phyloP scores from a whole-genome alignment of 2,888 invertebrate genomes.

The Stramonita haemastoma region DNA sequence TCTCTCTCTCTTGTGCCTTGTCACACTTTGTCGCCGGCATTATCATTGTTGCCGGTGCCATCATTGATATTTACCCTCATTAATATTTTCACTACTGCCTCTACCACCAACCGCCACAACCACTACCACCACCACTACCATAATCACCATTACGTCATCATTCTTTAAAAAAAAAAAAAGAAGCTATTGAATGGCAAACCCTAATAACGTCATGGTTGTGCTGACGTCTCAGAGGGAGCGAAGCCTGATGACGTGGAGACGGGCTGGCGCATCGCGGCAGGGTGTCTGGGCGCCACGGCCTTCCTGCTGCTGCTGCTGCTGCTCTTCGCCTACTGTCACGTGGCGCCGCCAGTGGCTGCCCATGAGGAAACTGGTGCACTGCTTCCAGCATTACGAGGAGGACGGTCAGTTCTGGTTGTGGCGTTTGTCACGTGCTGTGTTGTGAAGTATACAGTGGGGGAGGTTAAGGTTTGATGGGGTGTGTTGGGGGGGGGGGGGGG shows the following conservation, averaged over 20 bases:
- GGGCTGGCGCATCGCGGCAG: constrained; percentile 49
- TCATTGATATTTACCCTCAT: too few relatives aligned
- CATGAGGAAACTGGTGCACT: constrained; percentile 67
- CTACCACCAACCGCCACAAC: background rate
- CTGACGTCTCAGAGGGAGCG: background rate
- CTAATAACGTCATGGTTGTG: background rate
- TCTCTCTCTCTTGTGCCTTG: too few relatives aligned
- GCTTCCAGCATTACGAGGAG: constrained; percentile 68
- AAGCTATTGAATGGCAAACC: background rate
- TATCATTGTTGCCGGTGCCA: too few relatives aligned
- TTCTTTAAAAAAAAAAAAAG: background rate
- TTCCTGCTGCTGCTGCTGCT: constrained; percentile 53
- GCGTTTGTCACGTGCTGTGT: background rate
- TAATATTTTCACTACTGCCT: background rate
- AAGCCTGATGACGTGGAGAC: background rate
- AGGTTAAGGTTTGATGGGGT: too few relatives aligned
- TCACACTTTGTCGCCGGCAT: too few relatives aligned
- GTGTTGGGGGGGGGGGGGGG: too few relatives aligned
- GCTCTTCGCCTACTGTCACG: constrained; percentile 56
- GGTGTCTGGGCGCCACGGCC: constrained; percentile 47
- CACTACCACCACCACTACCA: background rate
- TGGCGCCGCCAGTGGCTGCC: constrained; percentile 64
- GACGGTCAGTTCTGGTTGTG: constrained; percentile 56
- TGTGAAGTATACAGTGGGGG: too few relatives aligned
- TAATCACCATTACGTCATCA: background rate